Percentiles rank a stretch among this genome's conserved stretches.
These are phyloP conservation scores for Theocolax elegans DNA, from an alignment of 1,140 invertebrate genomes.

Conservation along the genomic window DNA sequence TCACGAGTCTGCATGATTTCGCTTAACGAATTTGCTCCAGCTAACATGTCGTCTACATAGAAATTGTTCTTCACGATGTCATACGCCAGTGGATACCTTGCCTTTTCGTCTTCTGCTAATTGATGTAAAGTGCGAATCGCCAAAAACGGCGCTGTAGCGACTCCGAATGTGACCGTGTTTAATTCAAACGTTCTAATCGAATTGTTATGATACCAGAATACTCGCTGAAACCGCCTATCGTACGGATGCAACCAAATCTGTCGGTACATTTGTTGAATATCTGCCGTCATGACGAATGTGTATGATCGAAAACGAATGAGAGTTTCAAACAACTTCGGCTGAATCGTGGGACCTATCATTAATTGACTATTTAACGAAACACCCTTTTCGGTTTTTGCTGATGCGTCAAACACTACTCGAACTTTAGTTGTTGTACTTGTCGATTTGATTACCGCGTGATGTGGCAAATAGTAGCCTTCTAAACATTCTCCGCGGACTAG, in stretches of 20 bases:
- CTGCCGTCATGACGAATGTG: background rate
- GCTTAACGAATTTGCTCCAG: background rate
- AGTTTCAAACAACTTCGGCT: background rate
- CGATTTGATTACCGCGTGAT: background rate
- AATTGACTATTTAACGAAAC: background rate
- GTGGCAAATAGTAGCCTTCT: background rate
- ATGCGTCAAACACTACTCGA: background rate
- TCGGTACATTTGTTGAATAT: background rate
- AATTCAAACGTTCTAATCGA: background rate
- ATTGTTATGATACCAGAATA: background rate
- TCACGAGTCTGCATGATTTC: constrained; percentile 6
- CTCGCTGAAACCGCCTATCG: background rate
- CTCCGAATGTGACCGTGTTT: background rate
- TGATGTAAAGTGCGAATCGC: background rate
- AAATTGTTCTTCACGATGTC: background rate
- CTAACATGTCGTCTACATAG: background rate
- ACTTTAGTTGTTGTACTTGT: background rate
- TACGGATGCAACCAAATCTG: background rate
- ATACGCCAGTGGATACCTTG: background rate
- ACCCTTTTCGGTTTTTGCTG: background rate
- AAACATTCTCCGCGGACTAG: background rate
- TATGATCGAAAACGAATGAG: background rate
- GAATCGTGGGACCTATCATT: background rate
- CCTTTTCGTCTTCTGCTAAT: background rate
- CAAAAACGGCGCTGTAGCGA: background rate